phyloP scores from a whole-genome alignment of 1,140 invertebrate genomes.

The Philopotamus ludificatus region DNA sequence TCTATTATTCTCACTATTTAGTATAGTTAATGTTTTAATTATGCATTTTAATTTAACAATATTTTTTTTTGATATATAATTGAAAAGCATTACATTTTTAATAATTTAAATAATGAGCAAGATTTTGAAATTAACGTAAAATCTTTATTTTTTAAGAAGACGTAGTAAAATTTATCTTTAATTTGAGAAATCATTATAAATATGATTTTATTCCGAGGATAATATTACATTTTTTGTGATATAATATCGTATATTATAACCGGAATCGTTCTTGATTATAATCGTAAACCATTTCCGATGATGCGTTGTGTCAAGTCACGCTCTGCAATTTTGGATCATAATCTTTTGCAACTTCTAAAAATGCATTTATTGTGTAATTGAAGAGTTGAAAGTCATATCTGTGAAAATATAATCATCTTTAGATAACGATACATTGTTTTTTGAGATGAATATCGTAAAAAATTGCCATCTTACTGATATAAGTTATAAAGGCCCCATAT shows the following conservation, averaged over 20 bases:
- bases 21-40: constrained; percentile 2
- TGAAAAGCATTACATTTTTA: constrained; percentile 14
- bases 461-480: constrained; percentile 62
- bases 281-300: constrained; percentile 35
- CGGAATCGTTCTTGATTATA: constrained; percentile 19
- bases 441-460: constrained; percentile 4
- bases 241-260: background rate
- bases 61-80: constrained; percentile 3
- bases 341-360: constrained; percentile 64
- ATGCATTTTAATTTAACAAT: constrained; percentile 14
- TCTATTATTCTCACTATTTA: background rate
- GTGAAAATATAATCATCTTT: constrained; percentile 43
- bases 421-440: too few relatives aligned
- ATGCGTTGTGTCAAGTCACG: constrained; percentile 37
- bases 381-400: constrained; percentile 85
- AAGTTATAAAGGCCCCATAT: constrained; percentile 76
- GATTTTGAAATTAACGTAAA: background rate
- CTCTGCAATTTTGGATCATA: constrained; percentile 47
- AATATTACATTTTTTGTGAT: too few relatives aligned
- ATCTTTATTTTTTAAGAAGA: background rate
- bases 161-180: background rate
- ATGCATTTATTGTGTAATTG: constrained; percentile 74
- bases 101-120: background rate
- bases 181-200: background rate
- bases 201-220: background rate